Conservation (phyloP, 2,797 vertebrate genomes). For the Mycteria americana region DNA sequence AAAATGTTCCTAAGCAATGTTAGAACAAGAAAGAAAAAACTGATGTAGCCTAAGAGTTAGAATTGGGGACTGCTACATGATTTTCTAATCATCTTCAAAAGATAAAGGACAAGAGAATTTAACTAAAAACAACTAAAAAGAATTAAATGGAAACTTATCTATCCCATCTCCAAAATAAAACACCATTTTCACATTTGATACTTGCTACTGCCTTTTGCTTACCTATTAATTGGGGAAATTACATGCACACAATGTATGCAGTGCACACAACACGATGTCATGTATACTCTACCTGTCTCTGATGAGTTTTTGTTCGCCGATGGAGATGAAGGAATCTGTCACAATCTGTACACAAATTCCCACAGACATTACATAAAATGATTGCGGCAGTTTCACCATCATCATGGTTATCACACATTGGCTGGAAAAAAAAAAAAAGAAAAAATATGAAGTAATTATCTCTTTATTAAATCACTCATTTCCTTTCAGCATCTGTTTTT, state of each 20-base stretch:
- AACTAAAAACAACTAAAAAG: neutral
- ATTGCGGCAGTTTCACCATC: constrained; percentile 98
- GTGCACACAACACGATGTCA: neutral
- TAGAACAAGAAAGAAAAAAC: neutral
- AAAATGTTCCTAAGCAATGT: neutral
- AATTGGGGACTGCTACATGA: neutral
- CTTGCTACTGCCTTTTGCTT: neutral
- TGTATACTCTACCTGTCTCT: constrained; percentile 86
- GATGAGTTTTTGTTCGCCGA: constrained; percentile 94
- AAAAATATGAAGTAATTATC: neutral
- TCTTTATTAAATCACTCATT: neutral
- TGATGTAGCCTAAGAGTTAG: neutral
- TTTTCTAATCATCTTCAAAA: neutral
- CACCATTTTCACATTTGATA: neutral
- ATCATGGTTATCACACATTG: constrained; percentile 99
- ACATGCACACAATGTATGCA: neutral
- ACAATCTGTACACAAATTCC: constrained; percentile 97
- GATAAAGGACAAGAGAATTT: neutral
- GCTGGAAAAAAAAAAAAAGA: constrained; percentile 70
- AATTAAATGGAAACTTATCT: neutral
- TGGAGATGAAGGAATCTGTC: constrained; percentile 98
- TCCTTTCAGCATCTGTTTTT: neutral
- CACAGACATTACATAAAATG: constrained; percentile 95
- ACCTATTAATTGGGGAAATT: neutral
- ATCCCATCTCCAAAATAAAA: neutral